Conservation (phyloP, 2,888 invertebrate species). For the Taenaris catops region DNA sequence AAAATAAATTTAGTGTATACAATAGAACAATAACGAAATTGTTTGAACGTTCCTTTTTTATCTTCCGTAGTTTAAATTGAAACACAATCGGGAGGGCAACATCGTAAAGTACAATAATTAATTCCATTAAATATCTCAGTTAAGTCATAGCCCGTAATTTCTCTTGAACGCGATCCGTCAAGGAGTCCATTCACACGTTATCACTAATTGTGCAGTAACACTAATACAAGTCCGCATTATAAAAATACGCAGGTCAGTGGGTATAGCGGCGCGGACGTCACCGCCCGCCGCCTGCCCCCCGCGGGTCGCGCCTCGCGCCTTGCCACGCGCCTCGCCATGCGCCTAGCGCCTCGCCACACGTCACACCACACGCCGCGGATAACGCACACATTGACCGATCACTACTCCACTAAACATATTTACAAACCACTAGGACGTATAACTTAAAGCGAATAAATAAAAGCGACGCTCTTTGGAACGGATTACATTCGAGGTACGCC, state of each 20-base stretch:
- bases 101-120: constrained; percentile 41
- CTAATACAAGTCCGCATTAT: constrained; percentile 36
- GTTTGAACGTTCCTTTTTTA: constrained; percentile 3
- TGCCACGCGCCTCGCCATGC: constrained; percentile 26
- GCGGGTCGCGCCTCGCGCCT: constrained; percentile 26
- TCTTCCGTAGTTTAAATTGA: constrained; percentile 4
- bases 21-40: too few relatives aligned
- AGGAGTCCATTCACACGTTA: constrained; percentile 37
- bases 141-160: constrained; percentile 43
- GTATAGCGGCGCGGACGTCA: not conserved
- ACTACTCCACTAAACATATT: constrained; percentile 33
- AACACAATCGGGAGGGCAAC: constrained; percentile 40
- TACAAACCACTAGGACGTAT: constrained; percentile 42
- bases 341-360: constrained; percentile 25
- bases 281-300: constrained; percentile 21
- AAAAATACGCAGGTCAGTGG: constrained; percentile 30
- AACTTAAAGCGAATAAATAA: constrained; percentile 68
- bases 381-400: constrained; percentile 25
- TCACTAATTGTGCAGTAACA: constrained; percentile 55
- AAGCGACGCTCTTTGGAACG: constrained; percentile 67
- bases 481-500: constrained; percentile 54
- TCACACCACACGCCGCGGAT: constrained; percentile 27
- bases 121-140: constrained; percentile 50
- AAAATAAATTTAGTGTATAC: too few relatives aligned
- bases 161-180: constrained; percentile 12